A percentile compares a stretch with the other conserved stretches of the same genome.
phyloP scores from a whole-genome alignment of 2,113 vertebrate species.

The Vireo altiloquus region DNA sequence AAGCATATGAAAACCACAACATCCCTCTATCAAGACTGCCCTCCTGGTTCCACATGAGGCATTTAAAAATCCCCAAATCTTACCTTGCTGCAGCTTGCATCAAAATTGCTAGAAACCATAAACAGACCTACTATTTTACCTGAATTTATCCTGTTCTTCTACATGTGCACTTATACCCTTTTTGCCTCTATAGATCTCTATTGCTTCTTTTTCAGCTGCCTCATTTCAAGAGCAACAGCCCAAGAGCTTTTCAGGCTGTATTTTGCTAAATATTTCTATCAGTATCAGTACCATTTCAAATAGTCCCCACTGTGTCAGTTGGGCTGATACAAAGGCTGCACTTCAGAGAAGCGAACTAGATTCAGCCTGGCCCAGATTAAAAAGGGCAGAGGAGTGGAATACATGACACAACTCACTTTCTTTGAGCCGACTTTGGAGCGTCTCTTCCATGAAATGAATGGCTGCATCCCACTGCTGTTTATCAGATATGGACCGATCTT shows the following conservation, averaged over 20 bases:
- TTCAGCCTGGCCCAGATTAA: background rate
- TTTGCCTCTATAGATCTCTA: background rate
- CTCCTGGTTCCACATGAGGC: background rate
- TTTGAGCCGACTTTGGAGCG: slow-evolving; percentile 89
- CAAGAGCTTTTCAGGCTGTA: background rate
- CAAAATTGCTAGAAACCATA: background rate
- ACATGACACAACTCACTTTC: slow-evolving; percentile 82
- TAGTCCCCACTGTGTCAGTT: background rate
- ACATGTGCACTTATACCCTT: background rate
- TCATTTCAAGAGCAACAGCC: background rate
- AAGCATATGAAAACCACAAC: background rate
- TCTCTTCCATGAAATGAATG: slow-evolving; percentile 99
- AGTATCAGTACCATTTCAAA: background rate
- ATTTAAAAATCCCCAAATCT: background rate
- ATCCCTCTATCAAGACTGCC: background rate
- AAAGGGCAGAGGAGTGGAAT: background rate
- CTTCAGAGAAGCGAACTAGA: background rate
- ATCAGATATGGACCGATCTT: slow-evolving; percentile 96
- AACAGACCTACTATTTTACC: background rate
- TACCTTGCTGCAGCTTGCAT: background rate
- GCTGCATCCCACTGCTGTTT: slow-evolving; percentile 98
- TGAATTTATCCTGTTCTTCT: background rate
- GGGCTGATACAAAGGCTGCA: background rate
- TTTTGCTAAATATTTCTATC: background rate
- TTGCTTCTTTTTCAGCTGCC: background rate